phyloP scores from a whole-genome alignment of 2,797 vertebrate species.

The Neosilurus hyrtlii region DNA sequence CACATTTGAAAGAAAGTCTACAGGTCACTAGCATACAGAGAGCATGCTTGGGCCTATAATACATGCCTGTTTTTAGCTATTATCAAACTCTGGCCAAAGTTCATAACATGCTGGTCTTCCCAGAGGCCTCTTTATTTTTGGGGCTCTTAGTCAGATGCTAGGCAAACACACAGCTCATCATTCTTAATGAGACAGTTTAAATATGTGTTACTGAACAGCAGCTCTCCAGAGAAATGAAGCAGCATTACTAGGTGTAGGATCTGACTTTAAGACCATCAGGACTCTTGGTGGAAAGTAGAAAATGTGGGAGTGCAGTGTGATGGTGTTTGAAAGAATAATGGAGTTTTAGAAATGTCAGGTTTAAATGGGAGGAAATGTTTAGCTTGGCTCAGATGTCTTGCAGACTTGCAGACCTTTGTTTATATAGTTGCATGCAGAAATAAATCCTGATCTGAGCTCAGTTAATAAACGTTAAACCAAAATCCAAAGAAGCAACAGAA shows the following conservation, averaged over 20 bases:
- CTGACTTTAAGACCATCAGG: not conserved
- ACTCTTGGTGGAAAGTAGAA: not conserved
- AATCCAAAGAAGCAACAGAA: not conserved
- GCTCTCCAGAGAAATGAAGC: constrained; percentile 21
- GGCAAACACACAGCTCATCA: constrained; percentile 13
- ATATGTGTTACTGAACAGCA: constrained; percentile 37
- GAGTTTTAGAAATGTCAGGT: constrained; percentile 3
- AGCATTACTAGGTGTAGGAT: not conserved
- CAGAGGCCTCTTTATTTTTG: constrained; percentile 21
- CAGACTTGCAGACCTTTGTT: not conserved
- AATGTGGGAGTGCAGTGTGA: not conserved
- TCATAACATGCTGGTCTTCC: constrained; percentile 35
- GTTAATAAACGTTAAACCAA: not conserved
- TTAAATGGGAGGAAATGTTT: constrained; percentile 6
- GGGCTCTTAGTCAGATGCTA: constrained; percentile 15
- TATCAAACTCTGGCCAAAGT: constrained; percentile 37
- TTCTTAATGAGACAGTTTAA: constrained; percentile 42
- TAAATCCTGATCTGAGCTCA: not conserved
- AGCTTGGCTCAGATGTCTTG: constrained; percentile 23
- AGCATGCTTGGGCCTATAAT: constrained; percentile 28
- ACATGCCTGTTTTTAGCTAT: constrained; percentile 40
- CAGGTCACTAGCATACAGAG: constrained; percentile 21
- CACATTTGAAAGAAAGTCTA: not conserved
- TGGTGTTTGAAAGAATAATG: constrained; percentile 9
- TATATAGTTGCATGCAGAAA: constrained; percentile 6